Evolutionary conservation across 2,888 invertebrate species (phyloP).

Genomic region (Dicranocentrus wangi): DNA sequence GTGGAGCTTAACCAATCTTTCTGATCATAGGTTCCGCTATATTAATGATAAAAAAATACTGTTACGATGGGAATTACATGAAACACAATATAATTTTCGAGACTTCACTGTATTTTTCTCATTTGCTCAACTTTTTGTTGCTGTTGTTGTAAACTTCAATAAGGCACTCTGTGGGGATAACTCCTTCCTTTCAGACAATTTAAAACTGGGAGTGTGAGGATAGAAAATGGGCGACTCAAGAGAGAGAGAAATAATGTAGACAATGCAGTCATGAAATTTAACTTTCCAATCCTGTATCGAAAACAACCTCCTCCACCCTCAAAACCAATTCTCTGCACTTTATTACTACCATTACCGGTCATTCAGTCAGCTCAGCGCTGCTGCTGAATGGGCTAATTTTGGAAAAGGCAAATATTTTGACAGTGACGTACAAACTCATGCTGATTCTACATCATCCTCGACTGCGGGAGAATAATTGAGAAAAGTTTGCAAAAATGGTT

Average conservation of each 20-base stretch:
- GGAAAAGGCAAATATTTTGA: not conserved
- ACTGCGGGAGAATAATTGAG: too few species aligned
- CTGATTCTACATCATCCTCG: too few species aligned
- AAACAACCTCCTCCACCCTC: too few species aligned
- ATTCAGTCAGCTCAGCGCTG: not conserved
- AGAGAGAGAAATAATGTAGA: not conserved
- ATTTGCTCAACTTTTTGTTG: too few species aligned
- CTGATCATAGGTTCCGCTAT: conserved; percentile 42
- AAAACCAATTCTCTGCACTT: too few species aligned
- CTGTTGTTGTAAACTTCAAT: too few species aligned
- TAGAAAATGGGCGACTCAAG: not conserved
- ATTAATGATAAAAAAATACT: conserved; percentile 47
- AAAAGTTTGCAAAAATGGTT: too few species aligned
- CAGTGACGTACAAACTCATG: too few species aligned
- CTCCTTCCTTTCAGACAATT: too few species aligned
- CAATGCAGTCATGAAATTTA: too few species aligned
- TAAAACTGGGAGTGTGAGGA: not conserved
- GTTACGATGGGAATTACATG: conserved; percentile 26
- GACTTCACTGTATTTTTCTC: not conserved
- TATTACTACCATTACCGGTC: not conserved
- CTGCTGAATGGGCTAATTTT: conserved; percentile 3
- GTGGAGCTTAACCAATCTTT: conserved; percentile 20
- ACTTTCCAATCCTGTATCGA: too few species aligned
- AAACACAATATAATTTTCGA: conserved; percentile 31
- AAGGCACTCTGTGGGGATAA: too few species aligned